Percentiles rank a stretch among this genome's conserved stretches.
These are phyloP conservation scores for Geotrupes spiniger DNA, from an alignment of 2,888 invertebrate genomes.

Conservation along the genomic window DNA sequence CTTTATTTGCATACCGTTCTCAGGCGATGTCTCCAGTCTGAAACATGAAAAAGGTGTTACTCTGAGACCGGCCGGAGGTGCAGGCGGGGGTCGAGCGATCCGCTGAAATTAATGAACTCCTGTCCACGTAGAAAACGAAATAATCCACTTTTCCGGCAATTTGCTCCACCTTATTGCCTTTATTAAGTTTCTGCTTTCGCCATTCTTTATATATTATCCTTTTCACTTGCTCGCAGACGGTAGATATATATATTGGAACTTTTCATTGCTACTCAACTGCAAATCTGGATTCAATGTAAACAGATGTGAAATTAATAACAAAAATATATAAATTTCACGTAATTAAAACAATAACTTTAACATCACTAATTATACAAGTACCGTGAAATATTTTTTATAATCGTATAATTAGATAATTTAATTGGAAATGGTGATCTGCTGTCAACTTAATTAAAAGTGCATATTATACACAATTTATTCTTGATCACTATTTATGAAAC, in stretches of 20 bases:
- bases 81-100: constrained; percentile 22
- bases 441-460: too few species aligned
- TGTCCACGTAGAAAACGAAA: constrained; percentile 49
- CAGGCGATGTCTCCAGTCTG: constrained; percentile 44
- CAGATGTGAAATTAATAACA: too few species aligned
- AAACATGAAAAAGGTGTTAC: constrained; percentile 55
- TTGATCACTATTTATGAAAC: too few species aligned
- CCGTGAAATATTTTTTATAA: too few species aligned
- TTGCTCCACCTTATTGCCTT: constrained; percentile 46
- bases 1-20: constrained; percentile 48
- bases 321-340: too few species aligned
- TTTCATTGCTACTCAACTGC: too few species aligned
- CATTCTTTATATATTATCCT: constrained; percentile 10
- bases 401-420: too few species aligned
- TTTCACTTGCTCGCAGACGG: constrained; percentile 4
- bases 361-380: too few species aligned
- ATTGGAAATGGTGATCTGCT: too few species aligned
- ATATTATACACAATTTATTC: too few species aligned
- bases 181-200: constrained; percentile 36
- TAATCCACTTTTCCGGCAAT: constrained; percentile 51
- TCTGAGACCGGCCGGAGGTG: constrained; percentile 30
- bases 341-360: too few species aligned
- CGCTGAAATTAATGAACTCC: constrained; percentile 49
- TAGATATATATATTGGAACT: constrained; percentile 9
- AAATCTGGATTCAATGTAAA: too few species aligned